Base-by-base conservation (phyloP, 23 tunicate genomes). In the Corella eumyota region DNA sequence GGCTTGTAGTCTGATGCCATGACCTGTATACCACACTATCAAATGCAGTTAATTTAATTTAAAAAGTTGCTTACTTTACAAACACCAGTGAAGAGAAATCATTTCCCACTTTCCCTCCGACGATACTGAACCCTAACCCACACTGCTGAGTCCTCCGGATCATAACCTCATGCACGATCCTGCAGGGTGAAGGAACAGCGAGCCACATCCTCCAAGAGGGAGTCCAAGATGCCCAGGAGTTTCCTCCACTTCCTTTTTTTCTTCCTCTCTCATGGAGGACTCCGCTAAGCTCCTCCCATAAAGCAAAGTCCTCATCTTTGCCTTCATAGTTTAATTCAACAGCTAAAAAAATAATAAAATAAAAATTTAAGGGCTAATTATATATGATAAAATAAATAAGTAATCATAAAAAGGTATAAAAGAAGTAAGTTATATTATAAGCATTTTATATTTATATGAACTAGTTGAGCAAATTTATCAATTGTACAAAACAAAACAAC, bases 151-250 rank as follows among this genome's bases (percentile, higher is more conserved):
- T n/a, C 37, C 64, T 63, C 58, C 56, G 44, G 21, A 90, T 48
- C 4, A 55, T 61, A 4, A 80, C 63, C 1, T 80, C 84, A 1
- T 72, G 59, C 20, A 56, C 45, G 30, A 66, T 33, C 25, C 67
- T 67, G 28, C 71, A 76, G 2, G 50, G 75, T 0, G 72, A 67
- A 1, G 97, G 80, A 23, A 78, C 74, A 23, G 90, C 77, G 30
- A 90, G 74, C 97, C 97, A 90, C 90, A 73, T 80, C 67, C 61
- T 74, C 97, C 97, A 90, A 30, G 97, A 78, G 20, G 97, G 97
- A 0, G 97, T 64, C 90, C 85, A 90, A 6, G 78, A 51, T 1
- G 71, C 37, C 68, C 73, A 50, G 29, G 66, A 58, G 60, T 38
- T 50, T 46, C 35, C 66, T 24, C 60, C 75, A 2, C 1, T 11